Percentiles rank a stretch among this genome's conserved stretches.
phyloP scores from a whole-genome alignment of 2,113 vertebrate species.

The Oreochromis tanganicae region DNA sequence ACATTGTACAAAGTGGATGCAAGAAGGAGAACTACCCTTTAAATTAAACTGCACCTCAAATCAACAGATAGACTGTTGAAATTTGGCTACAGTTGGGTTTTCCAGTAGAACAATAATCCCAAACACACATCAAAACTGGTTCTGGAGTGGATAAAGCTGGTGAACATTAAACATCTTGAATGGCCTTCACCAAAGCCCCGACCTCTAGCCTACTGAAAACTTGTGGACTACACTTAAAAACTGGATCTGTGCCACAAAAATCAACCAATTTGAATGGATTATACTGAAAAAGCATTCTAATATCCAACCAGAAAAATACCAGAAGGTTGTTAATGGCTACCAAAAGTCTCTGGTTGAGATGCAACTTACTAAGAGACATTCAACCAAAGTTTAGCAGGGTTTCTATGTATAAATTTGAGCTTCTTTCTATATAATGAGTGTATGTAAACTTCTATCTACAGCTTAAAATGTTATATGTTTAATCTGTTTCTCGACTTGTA shows the following conservation, averaged over 20 bases:
- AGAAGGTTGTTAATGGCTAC: neutral
- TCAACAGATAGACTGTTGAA: neutral
- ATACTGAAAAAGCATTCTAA: neutral
- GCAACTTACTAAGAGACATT: neutral
- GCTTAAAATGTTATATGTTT: neutral
- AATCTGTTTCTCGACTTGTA: neutral
- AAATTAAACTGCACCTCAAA: neutral
- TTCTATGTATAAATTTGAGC: neutral
- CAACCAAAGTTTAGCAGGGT: neutral
- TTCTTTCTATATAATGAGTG: neutral
- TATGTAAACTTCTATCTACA: neutral
- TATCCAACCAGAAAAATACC: neutral
- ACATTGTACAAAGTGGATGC: neutral
- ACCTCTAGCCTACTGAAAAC: neutral
- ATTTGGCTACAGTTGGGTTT: neutral
- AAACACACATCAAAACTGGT: neutral
- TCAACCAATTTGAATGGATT: neutral
- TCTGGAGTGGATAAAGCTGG: neutral
- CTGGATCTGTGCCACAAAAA: neutral
- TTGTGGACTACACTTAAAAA: neutral
- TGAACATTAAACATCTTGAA: neutral
- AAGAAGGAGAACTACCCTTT: neutral
- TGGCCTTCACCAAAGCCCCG: neutral
- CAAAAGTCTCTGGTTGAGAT: neutral
- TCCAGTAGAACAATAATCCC: neutral